Base-by-base conservation (phyloP, 37 sponge, comb jelly and placozoan species). In the Oscarella lobularis region DNA sequence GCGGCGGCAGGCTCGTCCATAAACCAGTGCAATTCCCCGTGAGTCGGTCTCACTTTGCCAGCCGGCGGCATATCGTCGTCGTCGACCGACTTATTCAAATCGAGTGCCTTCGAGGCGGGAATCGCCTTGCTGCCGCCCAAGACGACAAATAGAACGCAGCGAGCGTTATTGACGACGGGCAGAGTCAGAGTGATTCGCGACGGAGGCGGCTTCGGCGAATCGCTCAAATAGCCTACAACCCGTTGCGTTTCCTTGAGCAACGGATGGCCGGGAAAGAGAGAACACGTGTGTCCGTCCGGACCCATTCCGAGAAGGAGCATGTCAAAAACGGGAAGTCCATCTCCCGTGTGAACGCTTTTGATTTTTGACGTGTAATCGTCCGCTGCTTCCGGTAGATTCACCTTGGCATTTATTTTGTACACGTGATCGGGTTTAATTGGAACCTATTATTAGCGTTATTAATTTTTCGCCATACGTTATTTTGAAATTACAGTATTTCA, bases 231-330 rank as follows among this genome's bases (percentile, higher is more conserved):
- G 20, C 77, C 76, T 40, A 93, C 82, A 31, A 93, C 77, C 41
- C 83, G 34, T 38, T 76, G 40, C 39, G 65, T 75, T 39, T 76
- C 82, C 74, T 90, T 84, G n/a, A 80, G 39, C 36, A 98, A 81
- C 48, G 91, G 89, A 76, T 98, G 99, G 32, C 77, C 85, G 31
- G 99, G 99, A 72, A 98, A 98, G 39, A 98, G 86, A 0, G 94
- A 93, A 75, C 99, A 98, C 2, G 99, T 98, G 86, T 98, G 99
- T 35, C 99, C 99, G 67, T 98, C 99, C 33, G 94, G 94, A 3
- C 99, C 99, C 92, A 98, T 98, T 0, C 99, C 99, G 0, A 93
- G 83, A 5, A 98, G 82, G 2, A 93, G 74, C 37, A 98, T 80
- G 48, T 98, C 99, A 70, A 98, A 92, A 33, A 66, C 33, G 1